Conservation (phyloP, 2,888 invertebrate species). For the Eumacrocentrus americanus region DNA sequence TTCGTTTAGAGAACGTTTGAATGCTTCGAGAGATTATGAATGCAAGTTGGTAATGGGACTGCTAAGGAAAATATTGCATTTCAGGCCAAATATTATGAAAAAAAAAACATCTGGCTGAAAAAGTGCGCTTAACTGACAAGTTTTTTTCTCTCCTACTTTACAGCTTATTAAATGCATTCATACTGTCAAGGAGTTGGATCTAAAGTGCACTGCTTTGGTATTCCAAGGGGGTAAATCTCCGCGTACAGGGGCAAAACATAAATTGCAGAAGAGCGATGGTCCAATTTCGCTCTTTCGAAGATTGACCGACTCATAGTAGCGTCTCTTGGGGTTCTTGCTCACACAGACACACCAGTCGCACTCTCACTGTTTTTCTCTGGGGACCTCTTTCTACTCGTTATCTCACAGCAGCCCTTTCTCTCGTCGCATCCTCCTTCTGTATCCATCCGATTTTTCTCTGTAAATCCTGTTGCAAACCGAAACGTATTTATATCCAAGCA, state of each 20-base stretch:
- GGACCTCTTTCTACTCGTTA: slow-evolving; percentile 24
- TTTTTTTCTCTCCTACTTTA: neutral
- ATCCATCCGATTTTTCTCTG: slow-evolving; percentile 22
- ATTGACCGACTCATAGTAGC: slow-evolving; percentile 16
- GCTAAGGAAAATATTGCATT: too few relatives aligned
- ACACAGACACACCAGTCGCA: slow-evolving; percentile 13
- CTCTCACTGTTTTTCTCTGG: slow-evolving; percentile 17
- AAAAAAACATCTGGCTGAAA: neutral
- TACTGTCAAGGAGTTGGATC: too few relatives aligned
- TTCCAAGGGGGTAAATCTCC: neutral
- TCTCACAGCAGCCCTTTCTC: slow-evolving; percentile 9
- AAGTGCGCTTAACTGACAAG: neutral
- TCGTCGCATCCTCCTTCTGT: neutral
- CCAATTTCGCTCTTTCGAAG: slow-evolving; percentile 24
- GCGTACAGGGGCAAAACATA: slow-evolving; percentile 14
- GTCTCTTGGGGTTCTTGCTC: slow-evolving; percentile 4
- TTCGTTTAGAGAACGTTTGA: neutral
- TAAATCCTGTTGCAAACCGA: slow-evolving; percentile 14
- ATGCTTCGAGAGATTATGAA: too few relatives aligned
- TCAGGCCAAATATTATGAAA: too few relatives aligned
- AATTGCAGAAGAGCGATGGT: slow-evolving; percentile 24
- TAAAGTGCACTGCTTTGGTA: slow-evolving; percentile 4
- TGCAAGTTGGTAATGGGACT: too few relatives aligned
- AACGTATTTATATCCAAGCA: neutral
- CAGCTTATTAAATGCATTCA: neutral